Base-by-base conservation (phyloP, 2,113 vertebrate genomes). In the Manacus vitellinus region DNA sequence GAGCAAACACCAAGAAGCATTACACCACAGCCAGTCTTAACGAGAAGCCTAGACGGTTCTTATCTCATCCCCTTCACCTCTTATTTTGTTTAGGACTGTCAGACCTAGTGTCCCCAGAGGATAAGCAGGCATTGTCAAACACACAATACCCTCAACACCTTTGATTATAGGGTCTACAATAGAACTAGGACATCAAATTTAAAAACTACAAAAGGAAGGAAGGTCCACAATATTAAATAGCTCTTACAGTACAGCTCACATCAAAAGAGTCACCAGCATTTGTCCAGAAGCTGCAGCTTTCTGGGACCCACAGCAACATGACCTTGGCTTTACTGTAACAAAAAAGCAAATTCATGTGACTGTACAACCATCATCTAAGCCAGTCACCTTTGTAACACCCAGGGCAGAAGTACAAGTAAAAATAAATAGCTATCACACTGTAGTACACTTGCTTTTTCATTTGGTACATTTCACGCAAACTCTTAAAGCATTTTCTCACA, bases 301-400 rank as follows among this genome's bases (percentile, higher is more conserved):
- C 77, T 85, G 31, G 14, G 14, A 21, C 12, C 0, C 0, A 30
- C 2, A 8, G 44, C n/a, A 74, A 19, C 13, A 74, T 6, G n/a
- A 74, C 27, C 31, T 31, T 10, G 39, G 35, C 14, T 75, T 73
- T 52, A 68, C 11, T 21, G 2, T 15, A 89, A 67, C 14, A 55
- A 44, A 76, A 62, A 39, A 39, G 15, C 43, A 81, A 37, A 51
- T 27, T n/a, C 10, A 16, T 8, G 14, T 52, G 33, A 63, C 43
- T 22, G 1, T 22, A 37, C 17, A 71, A 27, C 31, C 16, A 33
- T 3, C 39, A 71, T 3, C 56, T 59, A 68, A 2, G 14, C 14
- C 85, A 91, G 49, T 2, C 21, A 62, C 27, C 46, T 75, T 51
- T 27, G 2, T 4, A 86, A 77, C 14, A 63, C 9, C 14, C 52